A percentile compares a stretch with the other conserved stretches of the same genome.
Evolutionary conservation across 2,113 vertebrate species (phyloP).

Genomic region (Sinocyclocheilus anophthalmus): DNA sequence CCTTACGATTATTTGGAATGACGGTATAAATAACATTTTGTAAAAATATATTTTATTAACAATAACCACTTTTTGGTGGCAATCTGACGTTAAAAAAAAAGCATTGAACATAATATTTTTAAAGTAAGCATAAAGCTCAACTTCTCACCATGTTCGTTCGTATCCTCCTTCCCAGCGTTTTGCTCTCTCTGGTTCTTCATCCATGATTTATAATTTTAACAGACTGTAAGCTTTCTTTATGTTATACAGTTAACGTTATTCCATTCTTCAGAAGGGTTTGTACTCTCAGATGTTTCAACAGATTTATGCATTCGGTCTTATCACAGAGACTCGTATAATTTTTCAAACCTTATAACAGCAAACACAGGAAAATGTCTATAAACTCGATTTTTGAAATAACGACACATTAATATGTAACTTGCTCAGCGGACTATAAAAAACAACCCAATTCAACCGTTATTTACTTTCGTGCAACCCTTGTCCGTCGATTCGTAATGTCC

Average conservation of each 20-base stretch:
- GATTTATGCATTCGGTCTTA: background rate
- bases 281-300: background rate
- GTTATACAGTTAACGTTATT: background rate
- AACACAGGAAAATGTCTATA: background rate
- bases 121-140: background rate
- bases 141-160: slow-evolving; percentile 89
- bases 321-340: background rate
- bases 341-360: background rate
- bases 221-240: background rate
- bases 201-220: slow-evolving; percentile 74
- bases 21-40: background rate
- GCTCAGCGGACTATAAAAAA: background rate
- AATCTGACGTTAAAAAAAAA: background rate
- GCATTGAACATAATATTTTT: background rate
- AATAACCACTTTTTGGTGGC: background rate
- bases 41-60: background rate
- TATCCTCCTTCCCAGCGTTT: slow-evolving; percentile 98
- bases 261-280: background rate
- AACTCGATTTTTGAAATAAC: background rate
- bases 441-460: background rate
- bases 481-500: background rate
- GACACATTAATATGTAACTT: background rate
- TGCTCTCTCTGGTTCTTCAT: slow-evolving; percentile 92
- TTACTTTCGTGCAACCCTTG: background rate
- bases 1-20: background rate